Evolutionary conservation across 2,113 vertebrate genomes (phyloP).

Genomic region (Notothenia coriiceps): DNA sequence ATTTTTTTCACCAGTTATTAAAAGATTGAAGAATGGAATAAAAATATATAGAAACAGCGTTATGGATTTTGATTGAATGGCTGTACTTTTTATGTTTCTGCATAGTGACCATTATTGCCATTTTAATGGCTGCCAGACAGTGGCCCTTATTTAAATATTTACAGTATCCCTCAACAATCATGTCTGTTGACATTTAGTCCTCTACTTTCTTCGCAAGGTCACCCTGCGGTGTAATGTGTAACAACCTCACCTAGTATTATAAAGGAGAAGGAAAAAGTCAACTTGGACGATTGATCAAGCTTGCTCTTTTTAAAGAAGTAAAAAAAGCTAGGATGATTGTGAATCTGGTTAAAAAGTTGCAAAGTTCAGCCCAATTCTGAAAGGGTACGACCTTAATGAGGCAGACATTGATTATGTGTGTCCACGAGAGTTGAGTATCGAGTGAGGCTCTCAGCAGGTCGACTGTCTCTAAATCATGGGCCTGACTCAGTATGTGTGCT

Average conservation of each 20-base stretch:
- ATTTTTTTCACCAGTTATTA: no score
- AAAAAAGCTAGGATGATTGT: conserved; percentile 29
- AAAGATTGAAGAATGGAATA: no score
- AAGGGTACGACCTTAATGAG: conserved; percentile 81
- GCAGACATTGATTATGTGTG: conserved; percentile 82
- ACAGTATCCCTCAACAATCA: conserved; percentile 5
- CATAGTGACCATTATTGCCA: background rate
- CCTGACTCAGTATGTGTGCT: conserved; percentile 70
- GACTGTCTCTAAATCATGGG: conserved; percentile 77
- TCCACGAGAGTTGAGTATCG: conserved; percentile 74
- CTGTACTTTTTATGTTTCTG: background rate
- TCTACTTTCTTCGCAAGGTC: conserved; percentile 31
- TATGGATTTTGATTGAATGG: background rate
- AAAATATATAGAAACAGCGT: background rate
- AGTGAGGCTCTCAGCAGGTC: conserved; percentile 74
- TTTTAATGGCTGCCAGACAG: background rate
- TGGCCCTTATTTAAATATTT: background rate
- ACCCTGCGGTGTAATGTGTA: conserved; percentile 15
- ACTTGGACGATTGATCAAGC: conserved; percentile 42
- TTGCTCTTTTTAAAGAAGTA: conserved; percentile 43
- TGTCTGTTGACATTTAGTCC: conserved; percentile 16
- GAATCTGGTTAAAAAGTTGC: conserved; percentile 76
- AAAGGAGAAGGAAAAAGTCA: conserved; percentile 10
- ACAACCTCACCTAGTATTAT: conserved; percentile 25
- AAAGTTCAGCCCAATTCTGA: conserved; percentile 75